phyloP scores from a whole-genome alignment of 2,888 invertebrate genomes.

The Callosobruchus maculatus region DNA sequence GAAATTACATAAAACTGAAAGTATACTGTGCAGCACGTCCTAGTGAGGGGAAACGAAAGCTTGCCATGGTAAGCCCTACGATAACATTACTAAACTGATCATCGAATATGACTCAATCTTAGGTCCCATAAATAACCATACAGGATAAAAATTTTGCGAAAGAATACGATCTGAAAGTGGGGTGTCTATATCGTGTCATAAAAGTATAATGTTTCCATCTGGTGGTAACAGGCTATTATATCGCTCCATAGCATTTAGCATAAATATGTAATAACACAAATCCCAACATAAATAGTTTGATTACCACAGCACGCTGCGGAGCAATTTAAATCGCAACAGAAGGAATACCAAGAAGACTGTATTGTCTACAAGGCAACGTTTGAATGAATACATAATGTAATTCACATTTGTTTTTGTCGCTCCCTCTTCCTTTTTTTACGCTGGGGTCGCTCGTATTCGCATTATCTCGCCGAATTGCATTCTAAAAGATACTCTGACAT shows the following conservation, averaged over 20 bases:
- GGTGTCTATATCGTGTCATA: background rate
- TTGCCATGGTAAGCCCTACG: background rate
- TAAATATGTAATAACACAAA: constrained; percentile 28
- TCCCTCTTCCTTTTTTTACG: constrained; percentile 34
- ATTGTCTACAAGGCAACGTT: constrained; percentile 38
- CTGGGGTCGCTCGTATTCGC: constrained; percentile 42
- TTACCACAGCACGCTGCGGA: constrained; percentile 29
- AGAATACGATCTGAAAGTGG: background rate
- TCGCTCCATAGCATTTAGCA: constrained; percentile 19
- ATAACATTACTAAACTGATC: background rate
- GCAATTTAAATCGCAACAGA: background rate
- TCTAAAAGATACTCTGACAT: constrained; percentile 47
- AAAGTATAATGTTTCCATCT: constrained; percentile 4
- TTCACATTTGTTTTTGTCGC: constrained; percentile 51
- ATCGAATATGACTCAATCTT: background rate
- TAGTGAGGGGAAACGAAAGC: background rate
- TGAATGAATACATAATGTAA: constrained; percentile 49
- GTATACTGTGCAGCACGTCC: no score
- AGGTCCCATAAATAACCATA: background rate
- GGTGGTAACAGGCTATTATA: constrained; percentile 16
- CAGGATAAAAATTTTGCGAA: background rate
- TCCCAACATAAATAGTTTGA: constrained; percentile 36
- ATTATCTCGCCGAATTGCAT: constrained; percentile 48
- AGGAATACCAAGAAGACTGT: constrained; percentile 9
- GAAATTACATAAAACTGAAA: no score